phyloP scores from a whole-genome alignment of 2,113 vertebrate species.

The Oncorhynchus mykiss region DNA sequence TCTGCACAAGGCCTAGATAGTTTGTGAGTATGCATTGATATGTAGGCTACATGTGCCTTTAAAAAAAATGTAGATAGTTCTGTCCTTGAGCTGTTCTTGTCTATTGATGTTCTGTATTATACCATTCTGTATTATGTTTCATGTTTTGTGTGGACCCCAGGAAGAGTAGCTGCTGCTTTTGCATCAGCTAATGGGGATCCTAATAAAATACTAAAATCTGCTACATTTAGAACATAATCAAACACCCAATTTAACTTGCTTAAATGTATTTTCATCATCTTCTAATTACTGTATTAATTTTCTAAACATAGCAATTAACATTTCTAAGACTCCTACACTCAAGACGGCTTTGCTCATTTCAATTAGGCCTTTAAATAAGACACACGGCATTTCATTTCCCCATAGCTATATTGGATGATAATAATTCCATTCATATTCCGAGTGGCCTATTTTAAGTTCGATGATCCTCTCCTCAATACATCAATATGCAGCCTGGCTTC shows the following conservation, averaged over 20 bases:
- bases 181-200: no score
- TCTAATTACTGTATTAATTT: constrained; percentile 54
- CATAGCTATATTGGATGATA: constrained; percentile 49
- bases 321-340: constrained; percentile 39
- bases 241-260: constrained; percentile 44
- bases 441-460: constrained; percentile 35
- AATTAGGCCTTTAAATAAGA: constrained; percentile 31
- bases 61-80: no score
- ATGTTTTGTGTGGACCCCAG: no score
- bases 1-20: not conserved
- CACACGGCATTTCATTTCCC: constrained; percentile 21
- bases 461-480: constrained; percentile 29
- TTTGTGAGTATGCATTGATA: no score
- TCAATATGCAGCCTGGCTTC: constrained; percentile 35
- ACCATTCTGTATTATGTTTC: no score
- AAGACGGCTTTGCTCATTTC: constrained; percentile 45
- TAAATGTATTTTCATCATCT: constrained; percentile 48
- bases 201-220: not conserved
- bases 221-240: constrained; percentile 23
- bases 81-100: no score
- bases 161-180: no score
- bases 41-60: no score
- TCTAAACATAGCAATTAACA: constrained; percentile 51
- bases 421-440: constrained; percentile 49
- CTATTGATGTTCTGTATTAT: no score